phyloP scores from a whole-genome alignment of 2,888 invertebrate genomes.

The Clistopyga incitator region DNA sequence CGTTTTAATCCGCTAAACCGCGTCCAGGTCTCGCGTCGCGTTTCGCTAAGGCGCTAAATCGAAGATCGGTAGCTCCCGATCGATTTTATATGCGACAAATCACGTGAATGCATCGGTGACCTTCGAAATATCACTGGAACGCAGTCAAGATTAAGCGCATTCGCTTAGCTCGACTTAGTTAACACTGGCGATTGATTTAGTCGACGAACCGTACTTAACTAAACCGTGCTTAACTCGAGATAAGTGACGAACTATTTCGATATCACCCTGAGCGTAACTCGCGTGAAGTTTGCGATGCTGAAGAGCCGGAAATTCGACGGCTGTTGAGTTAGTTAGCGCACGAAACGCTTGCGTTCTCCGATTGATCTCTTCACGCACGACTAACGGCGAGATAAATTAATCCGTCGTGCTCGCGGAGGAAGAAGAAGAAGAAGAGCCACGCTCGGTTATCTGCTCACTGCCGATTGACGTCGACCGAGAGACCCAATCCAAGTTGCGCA shows the following conservation, averaged over 20 bases:
- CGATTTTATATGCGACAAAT: background rate
- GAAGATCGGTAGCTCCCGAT: background rate
- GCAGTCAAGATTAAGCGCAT: background rate
- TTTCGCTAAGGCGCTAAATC: no score
- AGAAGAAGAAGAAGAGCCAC: background rate
- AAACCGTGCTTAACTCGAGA: no score
- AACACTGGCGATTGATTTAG: background rate
- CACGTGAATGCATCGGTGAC: background rate
- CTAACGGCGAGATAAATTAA: conserved; percentile 8
- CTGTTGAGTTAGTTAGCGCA: background rate
- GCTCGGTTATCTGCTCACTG: background rate
- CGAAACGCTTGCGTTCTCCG: background rate
- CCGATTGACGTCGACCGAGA: conserved; percentile 36
- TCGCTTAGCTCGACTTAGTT: background rate
- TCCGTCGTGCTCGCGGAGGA: background rate
- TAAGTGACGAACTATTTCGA: background rate
- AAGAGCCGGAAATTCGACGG: background rate
- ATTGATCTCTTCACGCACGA: conserved; percentile 3
- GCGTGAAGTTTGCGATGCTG: background rate
- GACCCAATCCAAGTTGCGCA: conserved; percentile 57
- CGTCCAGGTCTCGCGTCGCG: background rate
- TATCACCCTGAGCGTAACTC: background rate
- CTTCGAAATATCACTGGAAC: background rate
- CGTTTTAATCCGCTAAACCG: conserved; percentile 47
- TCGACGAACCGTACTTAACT: no score